A percentile compares a stretch with the other conserved stretches of the same genome.
Evolutionary conservation across 1,140 invertebrate species (phyloP).

Genomic region (Daktulosphaira vitifoliae): DNA sequence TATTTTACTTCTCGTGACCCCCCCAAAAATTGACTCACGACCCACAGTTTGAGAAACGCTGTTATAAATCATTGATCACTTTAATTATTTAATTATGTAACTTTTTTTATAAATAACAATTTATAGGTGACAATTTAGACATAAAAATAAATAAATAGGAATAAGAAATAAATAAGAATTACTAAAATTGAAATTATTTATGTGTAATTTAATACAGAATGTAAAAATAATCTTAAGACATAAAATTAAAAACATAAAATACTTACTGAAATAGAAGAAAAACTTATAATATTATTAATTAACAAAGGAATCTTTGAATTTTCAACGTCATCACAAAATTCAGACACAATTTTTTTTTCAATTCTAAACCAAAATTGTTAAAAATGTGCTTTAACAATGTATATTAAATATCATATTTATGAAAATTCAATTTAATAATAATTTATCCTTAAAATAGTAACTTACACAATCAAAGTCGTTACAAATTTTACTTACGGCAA

Average conservation of each 20-base stretch:
- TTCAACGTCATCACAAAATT: neutral
- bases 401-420: no score
- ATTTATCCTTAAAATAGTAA: neutral
- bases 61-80: neutral
- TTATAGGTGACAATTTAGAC: no score
- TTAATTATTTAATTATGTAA: neutral
- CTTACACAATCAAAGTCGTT: neutral
- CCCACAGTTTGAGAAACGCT: neutral
- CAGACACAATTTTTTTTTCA: conserved; percentile 12
- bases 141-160: no score
- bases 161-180: no score
- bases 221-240: no score
- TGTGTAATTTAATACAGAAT: no score
- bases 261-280: conserved; percentile 33
- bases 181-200: no score
- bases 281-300: conserved; percentile 11
- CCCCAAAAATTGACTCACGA: conserved; percentile 24
- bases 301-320: conserved; percentile 16
- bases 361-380: conserved; percentile 1
- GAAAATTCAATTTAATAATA: no score
- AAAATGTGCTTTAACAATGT: neutral
- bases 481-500: conserved; percentile 18
- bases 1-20: no score
- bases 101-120: no score
- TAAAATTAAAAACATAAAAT: no score